These are phyloP conservation scores for Mycogona germanica DNA, from an alignment of 2,888 invertebrate genomes.

Conservation along the genomic window DNA sequence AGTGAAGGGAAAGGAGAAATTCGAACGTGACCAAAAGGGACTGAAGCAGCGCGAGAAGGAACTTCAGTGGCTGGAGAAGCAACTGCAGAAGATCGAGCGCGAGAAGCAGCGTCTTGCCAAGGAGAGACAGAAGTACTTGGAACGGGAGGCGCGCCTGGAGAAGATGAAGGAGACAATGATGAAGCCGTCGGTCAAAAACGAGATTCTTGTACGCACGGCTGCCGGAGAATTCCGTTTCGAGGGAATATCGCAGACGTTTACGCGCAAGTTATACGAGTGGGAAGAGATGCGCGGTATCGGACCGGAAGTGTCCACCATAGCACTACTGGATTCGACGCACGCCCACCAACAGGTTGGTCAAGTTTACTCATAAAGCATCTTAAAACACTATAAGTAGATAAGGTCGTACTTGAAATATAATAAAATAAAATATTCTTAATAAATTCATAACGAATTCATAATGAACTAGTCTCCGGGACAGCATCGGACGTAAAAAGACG, in stretches of 20 bases:
- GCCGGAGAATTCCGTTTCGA: conserved; percentile 73
- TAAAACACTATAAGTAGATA: neutral
- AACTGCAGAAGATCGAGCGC: conserved; percentile 45
- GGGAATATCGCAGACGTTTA: conserved; percentile 77
- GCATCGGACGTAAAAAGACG: no score
- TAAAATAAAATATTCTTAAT: no score
- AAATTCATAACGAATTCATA: no score
- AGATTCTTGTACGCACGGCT: conserved; percentile 68
- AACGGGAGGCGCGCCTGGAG: conserved; percentile 49
- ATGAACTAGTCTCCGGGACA: no score
- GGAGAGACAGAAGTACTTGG: conserved; percentile 48
- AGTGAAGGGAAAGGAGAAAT: neutral
- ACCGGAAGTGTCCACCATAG: conserved; percentile 73
- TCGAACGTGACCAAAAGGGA: conserved; percentile 5
- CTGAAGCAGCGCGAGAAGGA: conserved; percentile 34
- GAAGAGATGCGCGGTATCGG: conserved; percentile 75
- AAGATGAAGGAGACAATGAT: conserved; percentile 44
- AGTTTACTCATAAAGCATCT: neutral
- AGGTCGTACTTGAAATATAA: neutral
- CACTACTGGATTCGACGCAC: conserved; percentile 57
- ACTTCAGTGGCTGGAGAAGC: conserved; percentile 45
- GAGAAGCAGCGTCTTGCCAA: conserved; percentile 48
- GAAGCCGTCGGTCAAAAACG: conserved; percentile 38
- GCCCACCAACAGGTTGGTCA: neutral
- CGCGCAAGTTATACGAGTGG: conserved; percentile 82